Conservation (phyloP, 2,888 invertebrate species). For the Thysanoteuthis rhombus region DNA sequence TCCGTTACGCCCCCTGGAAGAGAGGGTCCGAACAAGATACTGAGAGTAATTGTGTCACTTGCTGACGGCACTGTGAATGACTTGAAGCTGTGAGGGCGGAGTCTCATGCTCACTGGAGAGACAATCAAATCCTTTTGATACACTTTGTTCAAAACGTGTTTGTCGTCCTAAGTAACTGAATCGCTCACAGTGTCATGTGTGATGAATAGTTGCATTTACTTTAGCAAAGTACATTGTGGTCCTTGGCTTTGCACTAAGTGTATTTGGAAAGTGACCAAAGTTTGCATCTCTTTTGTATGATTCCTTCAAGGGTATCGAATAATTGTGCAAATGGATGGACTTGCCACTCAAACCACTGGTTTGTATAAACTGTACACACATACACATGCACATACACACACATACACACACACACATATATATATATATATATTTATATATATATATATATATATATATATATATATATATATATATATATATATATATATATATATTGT, state of each 20-base stretch:
- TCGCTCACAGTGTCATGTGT: background rate
- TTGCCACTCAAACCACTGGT: background rate
- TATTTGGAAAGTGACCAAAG: conserved; percentile 12
- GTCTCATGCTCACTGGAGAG: background rate
- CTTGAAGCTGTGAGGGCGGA: background rate
- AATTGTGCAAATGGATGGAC: background rate
- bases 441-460: no score
- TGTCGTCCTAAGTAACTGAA: background rate
- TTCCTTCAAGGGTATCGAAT: background rate
- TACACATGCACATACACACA: no score
- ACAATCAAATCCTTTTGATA: background rate
- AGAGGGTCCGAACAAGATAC: no score
- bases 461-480: no score
- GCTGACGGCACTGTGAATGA: background rate
- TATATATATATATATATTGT: no score
- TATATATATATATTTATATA: no score
- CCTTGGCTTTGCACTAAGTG: background rate
- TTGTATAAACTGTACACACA: background rate
- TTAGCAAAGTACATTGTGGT: background rate
- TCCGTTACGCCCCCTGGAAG: no score
- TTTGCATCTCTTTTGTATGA: background rate
- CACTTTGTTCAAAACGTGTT: background rate
- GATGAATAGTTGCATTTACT: background rate
- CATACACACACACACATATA: no score
- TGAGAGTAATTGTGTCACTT: background rate